These are phyloP conservation scores for Agriopis marginaria DNA, from an alignment of 2,888 invertebrate genomes.

Conservation along the genomic window DNA sequence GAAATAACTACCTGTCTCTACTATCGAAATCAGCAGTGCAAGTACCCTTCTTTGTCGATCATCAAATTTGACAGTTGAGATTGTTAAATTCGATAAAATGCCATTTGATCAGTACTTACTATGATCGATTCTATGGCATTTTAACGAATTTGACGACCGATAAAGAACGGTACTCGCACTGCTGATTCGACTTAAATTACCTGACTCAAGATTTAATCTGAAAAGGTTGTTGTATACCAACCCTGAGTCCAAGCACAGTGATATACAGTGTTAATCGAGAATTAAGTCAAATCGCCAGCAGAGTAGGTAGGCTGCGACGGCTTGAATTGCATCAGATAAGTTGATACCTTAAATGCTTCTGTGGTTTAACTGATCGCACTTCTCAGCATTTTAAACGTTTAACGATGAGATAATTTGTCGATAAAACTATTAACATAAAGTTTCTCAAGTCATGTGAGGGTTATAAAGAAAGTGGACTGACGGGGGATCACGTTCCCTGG, in stretches of 20 bases:
- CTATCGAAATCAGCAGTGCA: no score
- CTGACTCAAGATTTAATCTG: no score
- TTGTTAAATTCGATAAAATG: no score
- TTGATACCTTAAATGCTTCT: conserved; percentile 47
- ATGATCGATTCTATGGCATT: no score
- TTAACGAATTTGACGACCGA: no score
- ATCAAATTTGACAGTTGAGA: no score
- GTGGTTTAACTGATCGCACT: conserved; percentile 31
- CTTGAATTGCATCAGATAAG: conserved; percentile 45
- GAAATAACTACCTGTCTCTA: no score
- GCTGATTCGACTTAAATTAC: no score
- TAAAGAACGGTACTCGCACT: no score
- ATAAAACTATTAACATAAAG: conserved; percentile 30
- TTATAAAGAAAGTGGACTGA: conserved; percentile 8
- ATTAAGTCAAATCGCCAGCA: conserved; percentile 48
- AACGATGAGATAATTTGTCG: conserved; percentile 34
- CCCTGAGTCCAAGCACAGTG: conserved; percentile 36
- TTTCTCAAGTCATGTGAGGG: conserved; percentile 16
- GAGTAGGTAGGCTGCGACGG: conserved; percentile 35
- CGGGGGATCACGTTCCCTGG: conserved; percentile 1
- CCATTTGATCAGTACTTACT: no score
- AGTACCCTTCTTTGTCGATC: no score
- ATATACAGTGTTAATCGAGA: conserved; percentile 49
- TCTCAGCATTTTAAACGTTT: conserved; percentile 34
- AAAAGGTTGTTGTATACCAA: conserved; percentile 27